Percentiles rank a stretch among this genome's conserved stretches.
These are phyloP conservation scores for Leptinotarsa tumamoca DNA, from an alignment of 2,888 invertebrate species.

Conservation along the genomic window DNA sequence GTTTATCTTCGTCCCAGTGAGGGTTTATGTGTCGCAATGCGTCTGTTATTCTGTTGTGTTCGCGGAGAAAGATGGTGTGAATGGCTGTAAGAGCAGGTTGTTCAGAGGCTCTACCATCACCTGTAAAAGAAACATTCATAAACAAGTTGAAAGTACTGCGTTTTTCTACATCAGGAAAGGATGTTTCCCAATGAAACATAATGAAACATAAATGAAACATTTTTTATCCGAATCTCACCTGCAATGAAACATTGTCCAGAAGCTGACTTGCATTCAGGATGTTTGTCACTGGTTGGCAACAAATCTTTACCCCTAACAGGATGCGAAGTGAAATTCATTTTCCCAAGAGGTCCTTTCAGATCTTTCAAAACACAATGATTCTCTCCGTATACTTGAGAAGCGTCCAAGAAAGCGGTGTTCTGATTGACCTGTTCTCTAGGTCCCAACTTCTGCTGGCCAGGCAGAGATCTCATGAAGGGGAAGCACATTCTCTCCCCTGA, in stretches of 20 bases:
- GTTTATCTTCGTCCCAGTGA: conserved; percentile 87
- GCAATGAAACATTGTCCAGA: conserved; percentile 90
- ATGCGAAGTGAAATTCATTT: conserved; percentile 83
- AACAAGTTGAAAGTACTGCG: not conserved
- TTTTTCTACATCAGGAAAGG: too few species aligned
- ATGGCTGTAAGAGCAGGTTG: conserved; percentile 90
- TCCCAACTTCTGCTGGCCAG: conserved; percentile 89
- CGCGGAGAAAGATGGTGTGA: conserved; percentile 89
- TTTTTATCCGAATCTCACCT: conserved; percentile 60
- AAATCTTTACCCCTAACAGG: conserved; percentile 82
- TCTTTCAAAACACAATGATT: conserved; percentile 83
- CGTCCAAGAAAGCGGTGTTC: conserved; percentile 91
- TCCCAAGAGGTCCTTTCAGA: conserved; percentile 83
- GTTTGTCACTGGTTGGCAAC: conserved; percentile 80
- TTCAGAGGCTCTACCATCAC: conserved; percentile 93
- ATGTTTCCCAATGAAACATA: too few species aligned
- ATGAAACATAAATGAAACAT: too few species aligned
- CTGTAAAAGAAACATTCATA: conserved; percentile 32
- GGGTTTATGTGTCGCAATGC: conserved; percentile 84
- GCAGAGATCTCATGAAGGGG: conserved; percentile 93
- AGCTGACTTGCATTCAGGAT: conserved; percentile 89
- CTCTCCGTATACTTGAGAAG: conserved; percentile 90
- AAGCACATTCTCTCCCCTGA: conserved; percentile 89
- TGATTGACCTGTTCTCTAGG: conserved; percentile 95
- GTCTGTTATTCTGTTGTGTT: conserved; percentile 89